Evolutionary conservation across 1,140 invertebrate genomes (phyloP).

Genomic region (Lethrus apterus): DNA sequence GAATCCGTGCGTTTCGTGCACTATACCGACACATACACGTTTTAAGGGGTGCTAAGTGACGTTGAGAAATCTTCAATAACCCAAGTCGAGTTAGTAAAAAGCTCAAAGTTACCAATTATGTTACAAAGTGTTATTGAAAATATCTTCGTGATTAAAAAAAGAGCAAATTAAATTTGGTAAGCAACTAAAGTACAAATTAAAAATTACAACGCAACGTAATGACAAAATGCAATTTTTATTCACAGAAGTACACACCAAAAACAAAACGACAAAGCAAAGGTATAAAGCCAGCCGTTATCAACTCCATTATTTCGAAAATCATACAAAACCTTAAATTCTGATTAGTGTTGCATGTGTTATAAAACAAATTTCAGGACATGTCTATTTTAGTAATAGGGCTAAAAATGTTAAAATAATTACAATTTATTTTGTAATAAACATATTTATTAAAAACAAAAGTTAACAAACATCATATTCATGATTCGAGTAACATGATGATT

Average conservation of each 20-base stretch:
- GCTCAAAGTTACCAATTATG: no score
- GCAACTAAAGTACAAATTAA: not conserved
- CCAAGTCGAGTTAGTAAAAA: no score
- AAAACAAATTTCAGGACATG: not conserved
- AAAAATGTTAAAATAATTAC: not conserved
- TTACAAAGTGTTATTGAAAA: no score
- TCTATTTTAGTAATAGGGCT: not conserved
- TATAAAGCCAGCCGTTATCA: constrained; percentile 4
- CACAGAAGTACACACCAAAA: not conserved
- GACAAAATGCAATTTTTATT: not conserved
- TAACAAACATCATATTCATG: constrained; percentile 10
- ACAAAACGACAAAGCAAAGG: not conserved
- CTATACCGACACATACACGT: constrained; percentile 7
- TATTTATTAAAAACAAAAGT: constrained; percentile 11
- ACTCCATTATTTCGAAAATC: not conserved
- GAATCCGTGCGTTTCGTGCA: constrained; percentile 8
- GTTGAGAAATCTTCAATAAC: constrained; percentile 8
- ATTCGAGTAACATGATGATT: constrained; percentile 4
- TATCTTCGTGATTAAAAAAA: no score
- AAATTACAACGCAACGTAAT: not conserved
- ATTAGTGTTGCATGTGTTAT: not conserved
- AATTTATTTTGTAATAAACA: constrained; percentile 4
- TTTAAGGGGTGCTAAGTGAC: not conserved
- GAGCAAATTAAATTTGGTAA: not conserved
- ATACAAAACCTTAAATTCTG: not conserved